Percentiles rank a stretch among this genome's conserved stretches.
These are phyloP conservation scores for Sebastes kiyomatsui DNA, from an alignment of 2,797 vertebrate genomes.

Conservation along the genomic window DNA sequence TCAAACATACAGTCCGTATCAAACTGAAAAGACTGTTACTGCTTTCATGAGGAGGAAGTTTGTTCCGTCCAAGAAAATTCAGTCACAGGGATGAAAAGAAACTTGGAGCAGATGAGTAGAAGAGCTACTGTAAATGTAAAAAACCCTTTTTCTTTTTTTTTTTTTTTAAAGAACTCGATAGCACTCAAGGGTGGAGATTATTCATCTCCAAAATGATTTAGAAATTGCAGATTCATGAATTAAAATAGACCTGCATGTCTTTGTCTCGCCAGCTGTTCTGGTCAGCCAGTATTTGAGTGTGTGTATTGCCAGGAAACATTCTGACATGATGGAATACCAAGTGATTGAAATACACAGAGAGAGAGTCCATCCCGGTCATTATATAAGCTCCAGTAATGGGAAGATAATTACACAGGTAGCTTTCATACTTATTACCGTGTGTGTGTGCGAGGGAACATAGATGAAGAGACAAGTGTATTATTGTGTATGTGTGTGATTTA, in stretches of 20 bases:
- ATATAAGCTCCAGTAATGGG: neutral
- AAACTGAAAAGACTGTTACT: neutral
- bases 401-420: constrained; percentile 7
- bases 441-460: no score
- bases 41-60: constrained; percentile 26
- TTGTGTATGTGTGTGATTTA: neutral
- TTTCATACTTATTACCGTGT: neutral
- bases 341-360: neutral
- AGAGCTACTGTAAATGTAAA: neutral
- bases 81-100: neutral
- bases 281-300: neutral
- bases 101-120: neutral
- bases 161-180: neutral
- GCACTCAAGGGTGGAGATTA: neutral
- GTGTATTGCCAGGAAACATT: constrained; percentile 25
- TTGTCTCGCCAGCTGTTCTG: constrained; percentile 35
- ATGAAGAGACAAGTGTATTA: neutral
- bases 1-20: neutral
- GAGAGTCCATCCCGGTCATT: neutral
- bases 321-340: constrained; percentile 1
- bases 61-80: neutral
- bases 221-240: constrained; percentile 19
- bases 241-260: constrained; percentile 5
- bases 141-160: neutral
- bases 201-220: neutral